Evolutionary conservation across 2,888 invertebrate species (phyloP).

Genomic region (Lottia gigantea): DNA sequence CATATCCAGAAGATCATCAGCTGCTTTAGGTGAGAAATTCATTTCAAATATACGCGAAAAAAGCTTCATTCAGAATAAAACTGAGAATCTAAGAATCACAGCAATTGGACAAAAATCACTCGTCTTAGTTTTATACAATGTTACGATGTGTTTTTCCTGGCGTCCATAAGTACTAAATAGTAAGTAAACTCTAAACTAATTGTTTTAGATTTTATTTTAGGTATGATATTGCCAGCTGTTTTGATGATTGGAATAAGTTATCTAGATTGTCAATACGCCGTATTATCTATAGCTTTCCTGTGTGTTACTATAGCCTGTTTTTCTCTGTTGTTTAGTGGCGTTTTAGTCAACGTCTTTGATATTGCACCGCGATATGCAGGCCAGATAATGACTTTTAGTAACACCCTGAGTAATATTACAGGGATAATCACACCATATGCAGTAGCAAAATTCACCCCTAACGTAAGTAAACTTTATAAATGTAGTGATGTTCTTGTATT

Average conservation of each 20-base stretch:
- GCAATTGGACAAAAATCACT: no score
- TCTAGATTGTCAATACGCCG: constrained; percentile 42
- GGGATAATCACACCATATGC: constrained; percentile 40
- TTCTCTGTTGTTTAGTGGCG: constrained; percentile 47
- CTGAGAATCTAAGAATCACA: no score
- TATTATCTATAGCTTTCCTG: constrained; percentile 44
- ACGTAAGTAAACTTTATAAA: constrained; percentile 24
- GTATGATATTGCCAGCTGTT: constrained; percentile 42
- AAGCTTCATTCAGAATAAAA: no score
- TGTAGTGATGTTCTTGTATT: no score
- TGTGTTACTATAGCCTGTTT: constrained; percentile 40
- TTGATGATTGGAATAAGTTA: constrained; percentile 47
- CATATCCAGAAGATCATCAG: constrained; percentile 11
- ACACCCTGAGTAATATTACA: constrained; percentile 31
- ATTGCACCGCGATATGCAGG: constrained; percentile 41
- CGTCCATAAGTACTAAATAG: no score
- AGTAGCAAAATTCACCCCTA: constrained; percentile 36
- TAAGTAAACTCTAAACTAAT: no score
- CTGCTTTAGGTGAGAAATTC: no score
- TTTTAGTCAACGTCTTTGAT: constrained; percentile 37
- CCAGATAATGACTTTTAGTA: constrained; percentile 33
- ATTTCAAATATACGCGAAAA: no score
- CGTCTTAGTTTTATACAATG: no score
- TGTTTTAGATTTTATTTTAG: constrained; percentile 30
- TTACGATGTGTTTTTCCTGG: no score